Evolutionary conservation across 2,888 invertebrate genomes (phyloP).

Genomic region (Perizoma flavofasciatum): DNA sequence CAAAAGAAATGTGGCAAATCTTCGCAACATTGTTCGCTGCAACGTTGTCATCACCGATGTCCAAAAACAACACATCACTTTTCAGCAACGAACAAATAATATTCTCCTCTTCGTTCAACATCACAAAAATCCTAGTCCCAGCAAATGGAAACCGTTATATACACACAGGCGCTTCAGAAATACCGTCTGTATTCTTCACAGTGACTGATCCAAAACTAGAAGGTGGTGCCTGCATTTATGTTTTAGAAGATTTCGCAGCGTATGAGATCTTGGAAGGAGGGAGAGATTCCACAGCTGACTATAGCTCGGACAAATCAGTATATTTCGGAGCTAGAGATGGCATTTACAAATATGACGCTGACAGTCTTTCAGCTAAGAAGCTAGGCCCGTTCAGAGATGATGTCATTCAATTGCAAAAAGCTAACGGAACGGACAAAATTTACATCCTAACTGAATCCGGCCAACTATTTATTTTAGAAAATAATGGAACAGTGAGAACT

Average conservation of each 20-base stretch:
- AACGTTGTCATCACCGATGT: not conserved
- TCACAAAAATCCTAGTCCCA: constrained; percentile 62
- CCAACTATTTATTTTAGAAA: constrained; percentile 58
- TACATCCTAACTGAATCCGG: constrained; percentile 53
- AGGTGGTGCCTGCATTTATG: constrained; percentile 67
- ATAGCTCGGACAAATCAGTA: constrained; percentile 50
- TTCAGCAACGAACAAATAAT: constrained; percentile 61
- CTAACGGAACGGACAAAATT: constrained; percentile 58
- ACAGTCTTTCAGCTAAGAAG: constrained; percentile 61
- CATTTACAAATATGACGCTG: constrained; percentile 57
- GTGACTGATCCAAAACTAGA: constrained; percentile 56
- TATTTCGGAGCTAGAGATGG: constrained; percentile 65
- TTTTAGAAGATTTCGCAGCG: constrained; percentile 65
- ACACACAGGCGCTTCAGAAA: constrained; percentile 51
- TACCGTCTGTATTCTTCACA: constrained; percentile 67
- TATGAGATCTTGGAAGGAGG: constrained; percentile 69
- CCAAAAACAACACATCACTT: constrained; percentile 33
- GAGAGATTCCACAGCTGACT: constrained; percentile 63
- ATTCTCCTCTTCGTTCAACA: constrained; percentile 59
- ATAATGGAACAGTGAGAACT: constrained; percentile 55
- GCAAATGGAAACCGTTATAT: constrained; percentile 54
- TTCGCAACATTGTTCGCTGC: constrained; percentile 23
- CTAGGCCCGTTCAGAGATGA: constrained; percentile 60
- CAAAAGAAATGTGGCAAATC: constrained; percentile 27
- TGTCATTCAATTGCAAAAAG: constrained; percentile 67